Base-by-base conservation (phyloP, 2,797 vertebrate species). In the Hypotaenidia philippensis region DNA sequence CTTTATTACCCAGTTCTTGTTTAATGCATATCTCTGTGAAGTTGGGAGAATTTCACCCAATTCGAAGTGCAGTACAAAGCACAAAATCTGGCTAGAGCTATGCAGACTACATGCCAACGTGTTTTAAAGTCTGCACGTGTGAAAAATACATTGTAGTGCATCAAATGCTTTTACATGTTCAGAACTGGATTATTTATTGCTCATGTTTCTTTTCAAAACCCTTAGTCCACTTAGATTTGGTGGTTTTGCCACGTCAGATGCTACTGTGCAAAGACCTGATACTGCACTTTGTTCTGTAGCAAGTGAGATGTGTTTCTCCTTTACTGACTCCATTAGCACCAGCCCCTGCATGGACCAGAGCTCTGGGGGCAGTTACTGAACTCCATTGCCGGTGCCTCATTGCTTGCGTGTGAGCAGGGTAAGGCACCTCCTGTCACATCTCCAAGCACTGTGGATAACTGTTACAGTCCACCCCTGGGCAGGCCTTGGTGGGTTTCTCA, bases 251-350 rank as follows among this genome's bases (percentile, higher is more conserved):
- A 83, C 90, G 66, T 65, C 50, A 84, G 55, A 47, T 15, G 34
- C n/a, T 91, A n/a, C 72, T 38, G 70, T 93, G 91, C 81, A 87
- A 94, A 95, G 79, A 32, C 50, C 81, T 50, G 72, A 94, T 75
- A 53, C 66, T 69, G 47, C 91, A 50, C 38, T 68, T 91, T 86
- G 49, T 40, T 74, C 76, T 74, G 65, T 11, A 78, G 85, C 83
- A 74, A 31, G 61, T 26, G 78, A 95, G 93, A 95, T 15, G n/a
- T 29, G 1, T 84, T 34, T 92, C 72, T 80, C 85, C 80, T n/a
- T 83, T 69, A 13, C 80, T 77, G 71, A 44, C 66, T 88, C 92
- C 92, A 68, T 44, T 65, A 82, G 71, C 83, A 76, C 5, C 59
- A 50, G 25, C 53, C 85, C 88, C 81, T 44, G 13, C 83, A 18